Base-by-base conservation (phyloP, 2,888 invertebrate species). In the Bugulina stolonifera region DNA sequence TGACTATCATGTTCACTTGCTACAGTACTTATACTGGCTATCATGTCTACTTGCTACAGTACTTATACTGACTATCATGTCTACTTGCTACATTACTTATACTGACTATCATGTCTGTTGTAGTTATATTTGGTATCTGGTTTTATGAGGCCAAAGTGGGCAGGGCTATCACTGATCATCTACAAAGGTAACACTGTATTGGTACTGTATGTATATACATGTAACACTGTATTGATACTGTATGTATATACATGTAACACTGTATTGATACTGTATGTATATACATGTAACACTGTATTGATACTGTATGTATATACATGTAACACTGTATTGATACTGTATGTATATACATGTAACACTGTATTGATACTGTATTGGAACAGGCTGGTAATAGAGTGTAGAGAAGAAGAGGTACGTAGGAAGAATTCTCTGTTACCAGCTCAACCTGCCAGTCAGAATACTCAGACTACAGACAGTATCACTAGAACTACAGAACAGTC, bases 41-140 rank as follows among this genome's bases (percentile, higher is more conserved):
- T n/a, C n/a, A n/a, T n/a, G n/a, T n/a, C n/a, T n/a, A n/a, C n/a
- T n/a, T n/a, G n/a, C n/a, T n/a, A n/a, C n/a, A n/a, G n/a, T n/a
- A n/a, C n/a, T n/a, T n/a, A n/a, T n/a, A n/a, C n/a, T n/a, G n/a
- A n/a, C n/a, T n/a, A n/a, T n/a, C n/a, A n/a, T n/a, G n/a, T n/a
- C n/a, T n/a, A n/a, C n/a, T n/a, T n/a, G n/a, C n/a, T n/a, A n/a
- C n/a, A n/a, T n/a, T n/a, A n/a, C n/a, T n/a, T n/a, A n/a, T n/a
- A n/a, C n/a, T n/a, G n/a, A n/a, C n/a, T n/a, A n/a, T n/a, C n/a
- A n/a, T 72, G 52, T 71, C 73, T 76, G 32, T 76, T 80, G 76
- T 80, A 79, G 78, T 90, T 76, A 94, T 95, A 81, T 91, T 91
- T 84, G 94, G 95, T 78, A 92, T 95, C 84, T 95, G 95, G 95